Evolutionary conservation across 2,113 vertebrate species (phyloP).

Genomic region (Rhinopomastus cyanomelas): DNA sequence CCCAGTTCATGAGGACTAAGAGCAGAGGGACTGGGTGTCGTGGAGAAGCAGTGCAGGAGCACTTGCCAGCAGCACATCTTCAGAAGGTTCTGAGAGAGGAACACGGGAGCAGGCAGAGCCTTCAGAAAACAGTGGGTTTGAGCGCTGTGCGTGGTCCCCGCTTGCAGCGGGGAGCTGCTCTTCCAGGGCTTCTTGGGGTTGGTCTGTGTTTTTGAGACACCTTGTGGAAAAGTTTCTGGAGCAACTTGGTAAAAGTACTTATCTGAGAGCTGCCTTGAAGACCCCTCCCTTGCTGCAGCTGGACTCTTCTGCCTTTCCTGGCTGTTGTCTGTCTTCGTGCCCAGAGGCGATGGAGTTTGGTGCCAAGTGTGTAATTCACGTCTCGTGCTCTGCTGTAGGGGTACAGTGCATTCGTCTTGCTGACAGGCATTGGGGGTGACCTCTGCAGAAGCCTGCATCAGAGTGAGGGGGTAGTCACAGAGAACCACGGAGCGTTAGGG

Average conservation of each 20-base stretch:
- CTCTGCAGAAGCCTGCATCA: not conserved
- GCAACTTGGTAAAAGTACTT: slow-evolving; percentile 23
- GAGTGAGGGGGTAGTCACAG: too few species aligned
- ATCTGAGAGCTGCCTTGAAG: slow-evolving; percentile 20
- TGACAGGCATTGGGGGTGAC: not conserved
- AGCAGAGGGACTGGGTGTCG: slow-evolving; percentile 28
- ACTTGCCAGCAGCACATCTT: slow-evolving; percentile 50
- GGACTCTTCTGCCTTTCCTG: not conserved
- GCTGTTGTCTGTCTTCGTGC: not conserved
- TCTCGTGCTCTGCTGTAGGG: not conserved
- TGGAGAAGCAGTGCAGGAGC: slow-evolving; percentile 41
- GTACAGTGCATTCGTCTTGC: not conserved
- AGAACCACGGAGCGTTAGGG: too few species aligned
- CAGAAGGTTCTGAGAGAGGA: slow-evolving; percentile 47
- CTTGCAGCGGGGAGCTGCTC: not conserved
- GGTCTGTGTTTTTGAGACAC: not conserved
- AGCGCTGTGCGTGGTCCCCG: not conserved
- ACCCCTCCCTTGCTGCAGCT: not conserved
- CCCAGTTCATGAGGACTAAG: slow-evolving; percentile 2
- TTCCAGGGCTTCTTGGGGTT: not conserved
- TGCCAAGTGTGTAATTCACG: too few species aligned
- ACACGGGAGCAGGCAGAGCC: slow-evolving; percentile 46
- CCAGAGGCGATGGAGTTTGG: too few species aligned
- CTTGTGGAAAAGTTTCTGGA: not conserved
- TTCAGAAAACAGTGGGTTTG: slow-evolving; percentile 53